phyloP scores from a whole-genome alignment of 2,113 vertebrate genomes.

The Engystomops pustulosus region DNA sequence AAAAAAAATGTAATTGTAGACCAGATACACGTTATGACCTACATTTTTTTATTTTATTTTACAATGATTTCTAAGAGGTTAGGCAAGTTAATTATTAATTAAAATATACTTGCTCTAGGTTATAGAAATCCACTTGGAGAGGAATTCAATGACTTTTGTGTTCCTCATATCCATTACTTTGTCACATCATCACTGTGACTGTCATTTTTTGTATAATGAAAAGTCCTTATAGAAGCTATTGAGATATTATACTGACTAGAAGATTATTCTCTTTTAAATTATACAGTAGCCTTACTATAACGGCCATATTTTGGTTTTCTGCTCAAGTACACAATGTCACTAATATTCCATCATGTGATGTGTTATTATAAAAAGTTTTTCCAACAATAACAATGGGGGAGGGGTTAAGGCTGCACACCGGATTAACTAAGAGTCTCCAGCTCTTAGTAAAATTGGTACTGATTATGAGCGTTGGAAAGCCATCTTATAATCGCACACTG shows the following conservation, averaged over 20 bases:
- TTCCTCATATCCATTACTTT: constrained; percentile 24
- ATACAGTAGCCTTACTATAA: too few species aligned
- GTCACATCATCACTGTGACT: constrained; percentile 16
- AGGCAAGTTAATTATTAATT: constrained; percentile 55
- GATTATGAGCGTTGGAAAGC: too few species aligned
- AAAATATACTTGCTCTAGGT: constrained; percentile 50
- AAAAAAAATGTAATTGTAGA: constrained; percentile 39
- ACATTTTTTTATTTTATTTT: constrained; percentile 53
- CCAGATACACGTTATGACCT: constrained; percentile 33
- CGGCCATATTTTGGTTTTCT: too few species aligned
- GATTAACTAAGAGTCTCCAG: too few species aligned
- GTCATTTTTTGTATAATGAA: not conserved
- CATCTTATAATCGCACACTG: too few species aligned
- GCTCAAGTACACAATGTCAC: too few species aligned
- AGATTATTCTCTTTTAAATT: not conserved
- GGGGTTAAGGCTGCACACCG: too few species aligned
- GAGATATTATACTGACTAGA: not conserved
- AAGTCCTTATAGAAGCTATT: not conserved
- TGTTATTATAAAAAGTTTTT: too few species aligned
- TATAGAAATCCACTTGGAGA: constrained; percentile 27
- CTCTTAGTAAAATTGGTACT: too few species aligned
- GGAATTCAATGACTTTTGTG: constrained; percentile 28
- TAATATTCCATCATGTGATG: too few species aligned
- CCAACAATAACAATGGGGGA: too few species aligned
- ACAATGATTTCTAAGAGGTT: constrained; percentile 42